Evolutionary conservation across 1,140 invertebrate species (phyloP), one percentile per base, ranked within the genome.

Genomic region (Ostrea denselamellosa): DNA sequence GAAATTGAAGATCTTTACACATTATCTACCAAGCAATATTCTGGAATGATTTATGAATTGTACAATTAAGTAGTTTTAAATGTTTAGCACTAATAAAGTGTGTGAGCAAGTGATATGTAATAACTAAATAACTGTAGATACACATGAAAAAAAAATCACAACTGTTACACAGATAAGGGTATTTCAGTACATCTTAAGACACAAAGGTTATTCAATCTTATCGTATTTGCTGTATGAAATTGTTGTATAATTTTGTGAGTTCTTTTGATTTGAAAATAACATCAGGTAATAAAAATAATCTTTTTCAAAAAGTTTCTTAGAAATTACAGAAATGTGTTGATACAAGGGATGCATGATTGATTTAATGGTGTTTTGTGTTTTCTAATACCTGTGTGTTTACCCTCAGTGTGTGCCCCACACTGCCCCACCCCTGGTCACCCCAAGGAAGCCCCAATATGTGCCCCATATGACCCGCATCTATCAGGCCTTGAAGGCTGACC

Each of bases 381-480:
- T 77, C 28, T 14, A 44, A 34, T 34, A 28, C 12, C 22, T 77
- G 68, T 77, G 25, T 77, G 28, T 77, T 14, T 77, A 44, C 68
- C 56, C 9, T 25, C 56, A 77, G 68, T 25, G 25, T 77, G 25
- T 77, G 68, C 25, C 68, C 10, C 22, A 28, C 28, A 10, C 68
- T 77, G 68, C 68, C 68, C 68, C 68, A 25, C 22, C 68, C 28
- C 8, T 34, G 10, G 25, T 25, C 9, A 12, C 25, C 7, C 22
- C 28, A 25, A 77, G 28, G 22, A 83, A 52, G 19, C 53, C 82
- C 53, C 82, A 83, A 22, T 53, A 83, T 53, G 82, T 83, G n/a
- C 82, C 82, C 19, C 82, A 83, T 9, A 83, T 83, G 82, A 83
- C 82, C 51, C 44, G 53, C n/a, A 44, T 83, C 44, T 83, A 83